Evolutionary conservation across 2,113 vertebrate species (phyloP).

Genomic region (Motacilla tschutschensis): DNA sequence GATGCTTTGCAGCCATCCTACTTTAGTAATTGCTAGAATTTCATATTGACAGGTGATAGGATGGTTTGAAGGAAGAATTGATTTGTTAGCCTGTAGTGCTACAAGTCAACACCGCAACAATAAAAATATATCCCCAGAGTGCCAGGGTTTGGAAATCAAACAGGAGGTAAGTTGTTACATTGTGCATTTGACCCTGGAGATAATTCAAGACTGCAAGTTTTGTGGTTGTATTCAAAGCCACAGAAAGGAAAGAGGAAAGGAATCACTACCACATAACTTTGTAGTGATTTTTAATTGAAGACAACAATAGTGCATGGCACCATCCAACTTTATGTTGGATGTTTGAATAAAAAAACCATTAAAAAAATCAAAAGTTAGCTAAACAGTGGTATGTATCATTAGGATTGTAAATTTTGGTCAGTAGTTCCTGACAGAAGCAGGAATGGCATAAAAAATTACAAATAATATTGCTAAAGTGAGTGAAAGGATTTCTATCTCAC

Average conservation of each 20-base stretch:
- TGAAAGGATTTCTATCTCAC: not conserved
- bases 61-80: constrained; percentile 76
- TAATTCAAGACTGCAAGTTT: constrained; percentile 44
- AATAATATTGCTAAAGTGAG: not conserved
- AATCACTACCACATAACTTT: not conserved
- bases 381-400: not conserved
- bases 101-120: constrained; percentile 68
- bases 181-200: constrained; percentile 66
- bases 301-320: not conserved
- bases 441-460: not conserved
- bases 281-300: not conserved
- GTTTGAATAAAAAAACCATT: not conserved
- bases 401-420: not conserved
- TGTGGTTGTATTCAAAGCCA: constrained; percentile 24
- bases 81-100: constrained; percentile 76
- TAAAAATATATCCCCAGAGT: constrained; percentile 64
- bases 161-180: constrained; percentile 67
- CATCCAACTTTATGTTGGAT: not conserved
- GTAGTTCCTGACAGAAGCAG: not conserved
- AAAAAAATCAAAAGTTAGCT: not conserved
- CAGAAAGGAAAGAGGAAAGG: not conserved
- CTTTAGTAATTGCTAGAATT: constrained; percentile 76
- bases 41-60: constrained; percentile 71
- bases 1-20: constrained; percentile 63
- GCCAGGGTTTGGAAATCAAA: constrained; percentile 66